Evolutionary conservation across 2,113 vertebrate genomes (phyloP).

Genomic region (Hemibagrus wyckioides): DNA sequence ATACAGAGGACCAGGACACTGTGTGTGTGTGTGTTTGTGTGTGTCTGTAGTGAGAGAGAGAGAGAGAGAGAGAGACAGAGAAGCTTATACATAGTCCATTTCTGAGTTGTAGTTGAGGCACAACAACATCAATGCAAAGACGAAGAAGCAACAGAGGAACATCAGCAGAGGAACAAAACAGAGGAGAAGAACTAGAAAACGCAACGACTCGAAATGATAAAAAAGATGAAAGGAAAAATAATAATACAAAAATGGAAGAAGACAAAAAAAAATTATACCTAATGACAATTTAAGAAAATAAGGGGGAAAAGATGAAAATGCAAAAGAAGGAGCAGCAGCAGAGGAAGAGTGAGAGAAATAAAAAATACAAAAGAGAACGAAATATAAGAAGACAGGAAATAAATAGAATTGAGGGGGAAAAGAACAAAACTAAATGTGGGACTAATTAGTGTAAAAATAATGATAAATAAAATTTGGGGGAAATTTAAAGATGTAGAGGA

Average conservation of each 20-base stretch:
- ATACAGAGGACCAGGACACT: constrained; percentile 26
- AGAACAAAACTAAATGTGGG: not conserved
- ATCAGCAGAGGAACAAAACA: not conserved
- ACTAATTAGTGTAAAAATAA: not conserved
- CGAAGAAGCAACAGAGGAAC: not conserved
- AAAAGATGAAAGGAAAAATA: not conserved
- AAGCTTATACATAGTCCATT: not conserved
- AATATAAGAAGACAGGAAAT: not conserved
- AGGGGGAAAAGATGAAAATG: not conserved
- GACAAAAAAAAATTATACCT: not conserved
- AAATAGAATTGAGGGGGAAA: not conserved
- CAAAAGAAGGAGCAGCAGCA: not conserved
- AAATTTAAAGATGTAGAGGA: not conserved
- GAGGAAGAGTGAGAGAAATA: not conserved
- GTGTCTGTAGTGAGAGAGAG: not conserved
- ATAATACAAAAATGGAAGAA: not conserved
- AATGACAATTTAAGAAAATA: not conserved
- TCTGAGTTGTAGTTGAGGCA: not conserved
- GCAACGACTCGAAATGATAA: no score
- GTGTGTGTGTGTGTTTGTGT: not conserved
- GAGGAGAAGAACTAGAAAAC: not conserved
- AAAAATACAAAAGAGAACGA: not conserved
- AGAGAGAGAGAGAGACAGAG: not conserved
- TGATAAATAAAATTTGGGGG: not conserved
- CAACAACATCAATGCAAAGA: not conserved